Evolutionary conservation across 2,888 invertebrate species (phyloP), one percentile per base, ranked within the genome.

Genomic region (Macrophya alboannulata): DNA sequence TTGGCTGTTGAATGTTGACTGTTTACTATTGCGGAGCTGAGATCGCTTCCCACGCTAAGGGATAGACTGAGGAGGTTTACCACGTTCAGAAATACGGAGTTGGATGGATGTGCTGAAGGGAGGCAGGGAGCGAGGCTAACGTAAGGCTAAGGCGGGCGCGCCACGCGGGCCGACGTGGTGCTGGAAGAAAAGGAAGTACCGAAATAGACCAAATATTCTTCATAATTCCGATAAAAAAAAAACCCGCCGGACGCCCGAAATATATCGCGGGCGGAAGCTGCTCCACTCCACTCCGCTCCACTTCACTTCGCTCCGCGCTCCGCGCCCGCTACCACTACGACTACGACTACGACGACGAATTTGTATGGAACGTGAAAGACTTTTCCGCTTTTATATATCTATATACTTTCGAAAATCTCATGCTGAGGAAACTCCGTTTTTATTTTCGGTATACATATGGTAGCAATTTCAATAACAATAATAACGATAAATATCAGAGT

Each of bases 201-300:
- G 65, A 87, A 87, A 87, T 87, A 87, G 87, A 87, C 79, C 76
- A 71, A 86, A 85, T 87, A 85, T 86, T 87, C 87, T 87, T 86
- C 86, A 87, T 86, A 87, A 86, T 87, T 87, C 86, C 77, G 87
- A 85, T 86, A 55, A 85, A 87, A 86, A 86, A 77, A 87, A 87
- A 87, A 86, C 71, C 85, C 84, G 74, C 81, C 85, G 74, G 74
- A 51, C 76, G 86, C 85, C 85, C 72, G 77, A 87, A 86, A 87
- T 87, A 86, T 86, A 85, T 85, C 85, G 76, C 62, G 85, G 85
- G 81, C 85, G 85, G 85, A 85, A 85, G 82, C 85, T 85, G 59
- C 82, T 85, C 74, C 85, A 81, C 81, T 81, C 81, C 81, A 62
- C 81, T 81, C 59, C 62, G 21, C 81, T 45, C 68, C 68, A 21